Percentiles rank a stretch among this genome's conserved stretches.
Evolutionary conservation across 2,888 invertebrate genomes (phyloP).

Genomic region (Onthophagus sagittarius): DNA sequence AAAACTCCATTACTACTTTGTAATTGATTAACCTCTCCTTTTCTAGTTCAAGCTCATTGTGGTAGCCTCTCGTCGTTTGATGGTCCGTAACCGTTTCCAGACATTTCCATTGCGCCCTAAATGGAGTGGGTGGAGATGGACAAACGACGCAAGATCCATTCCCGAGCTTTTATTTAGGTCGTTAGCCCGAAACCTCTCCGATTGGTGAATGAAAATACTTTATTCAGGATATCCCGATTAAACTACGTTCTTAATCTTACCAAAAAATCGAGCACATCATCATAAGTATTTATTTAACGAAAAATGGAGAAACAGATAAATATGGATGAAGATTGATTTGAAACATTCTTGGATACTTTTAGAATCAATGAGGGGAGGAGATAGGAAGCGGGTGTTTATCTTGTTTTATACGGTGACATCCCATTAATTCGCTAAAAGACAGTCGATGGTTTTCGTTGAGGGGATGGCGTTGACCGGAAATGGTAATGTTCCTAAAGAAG

Average conservation of each 20-base stretch:
- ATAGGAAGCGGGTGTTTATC: neutral
- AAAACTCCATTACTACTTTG: neutral
- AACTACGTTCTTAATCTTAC: neutral
- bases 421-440: conserved; percentile 12
- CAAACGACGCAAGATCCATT: neutral
- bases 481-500: neutral
- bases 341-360: neutral
- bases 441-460: neutral
- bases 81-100: neutral
- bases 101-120: neutral
- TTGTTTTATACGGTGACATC: conserved; percentile 5
- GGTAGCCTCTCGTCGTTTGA: neutral
- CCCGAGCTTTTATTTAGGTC: neutral
- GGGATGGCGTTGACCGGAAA: conserved; percentile 9
- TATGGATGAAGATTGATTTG: neutral
- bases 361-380: neutral
- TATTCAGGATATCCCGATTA: neutral
- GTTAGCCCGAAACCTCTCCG: neutral
- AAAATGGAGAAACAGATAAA: neutral
- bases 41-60: neutral
- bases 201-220: neutral
- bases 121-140: neutral
- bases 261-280: neutral
- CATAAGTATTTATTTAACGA: neutral
- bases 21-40: neutral